Base-by-base conservation (phyloP, 2,797 vertebrate species). In the Gallinago stenura region DNA sequence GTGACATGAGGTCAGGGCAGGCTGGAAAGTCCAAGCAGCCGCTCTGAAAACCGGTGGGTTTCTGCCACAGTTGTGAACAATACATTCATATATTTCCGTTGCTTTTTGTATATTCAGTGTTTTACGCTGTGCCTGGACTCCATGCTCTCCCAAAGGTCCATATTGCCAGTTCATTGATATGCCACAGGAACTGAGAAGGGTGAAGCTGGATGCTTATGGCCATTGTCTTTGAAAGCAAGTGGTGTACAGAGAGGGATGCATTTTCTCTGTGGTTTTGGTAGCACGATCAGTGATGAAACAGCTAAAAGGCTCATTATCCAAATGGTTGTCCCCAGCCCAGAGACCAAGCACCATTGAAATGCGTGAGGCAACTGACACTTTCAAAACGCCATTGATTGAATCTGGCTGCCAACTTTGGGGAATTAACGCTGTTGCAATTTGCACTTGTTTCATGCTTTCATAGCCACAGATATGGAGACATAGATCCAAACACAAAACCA, bases 401-500 rank as follows among this genome's bases (percentile, higher is more conserved):
- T 70, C 73, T 80, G 71, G 31, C 91, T 94, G 90, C 80, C 87
- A 91, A n/a, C 54, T 70, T 9, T 15, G 33, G 81, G 75, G 78
- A 70, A 88, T 77, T 60, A 90, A 87, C 0, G 3, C 31, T 35
- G 45, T 12, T 84, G 81, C 0, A 0, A 77, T 95, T 80, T 92
- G 83, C 66, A 65, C 64, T 68, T 60, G 18, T 82, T 95, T 93
- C 68, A 19, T 77, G 68, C 90, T 93, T 88, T 83, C 56, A 25
- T 39, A 87, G 79, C 58, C 5, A 21, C 61, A 13, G 17, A 68
- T 86, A 39, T 88, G 50, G 70, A 89, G 68, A 64, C 8, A 8
- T 12, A 66, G 22, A 72, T 83, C 64, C 43, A 56, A 93, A 93
- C 39, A 1, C 28, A 61, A 87, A 93, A 72, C 1, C 12, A 75